A percentile compares a stretch with the other conserved stretches of the same genome.
Evolutionary conservation across 2,113 vertebrate genomes (phyloP).

Genomic region (Anhinga rufa): DNA sequence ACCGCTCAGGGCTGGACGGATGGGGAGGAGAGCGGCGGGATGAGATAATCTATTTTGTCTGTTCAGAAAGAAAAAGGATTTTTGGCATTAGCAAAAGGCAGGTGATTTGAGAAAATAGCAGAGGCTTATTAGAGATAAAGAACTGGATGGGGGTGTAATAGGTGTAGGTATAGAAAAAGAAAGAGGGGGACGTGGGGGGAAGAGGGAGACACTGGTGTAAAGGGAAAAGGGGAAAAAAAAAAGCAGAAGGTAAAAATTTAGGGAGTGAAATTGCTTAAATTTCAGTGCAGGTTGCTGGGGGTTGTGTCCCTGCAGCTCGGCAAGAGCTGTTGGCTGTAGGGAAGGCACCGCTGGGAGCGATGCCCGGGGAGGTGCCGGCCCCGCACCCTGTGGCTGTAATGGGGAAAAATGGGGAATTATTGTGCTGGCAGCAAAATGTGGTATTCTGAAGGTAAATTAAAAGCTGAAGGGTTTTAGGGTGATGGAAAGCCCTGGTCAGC

Average conservation of each 20-base stretch:
- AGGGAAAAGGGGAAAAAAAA: not conserved
- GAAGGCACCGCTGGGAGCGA: not conserved
- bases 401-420: not conserved
- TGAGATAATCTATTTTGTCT: conserved; percentile 48
- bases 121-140: conserved; percentile 1
- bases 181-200: not conserved
- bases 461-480: not conserved
- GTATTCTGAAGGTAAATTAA: not conserved
- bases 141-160: not conserved
- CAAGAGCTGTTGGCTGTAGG: not conserved
- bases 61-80: conserved; percentile 10
- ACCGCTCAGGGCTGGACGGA: not conserved
- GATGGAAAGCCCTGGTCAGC: not conserved
- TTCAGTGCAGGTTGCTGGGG: not conserved
- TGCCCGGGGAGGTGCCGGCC: not conserved
- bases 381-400: not conserved
- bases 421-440: not conserved
- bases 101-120: conserved; percentile 57
- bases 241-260: not conserved
- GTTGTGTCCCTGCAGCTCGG: not conserved
- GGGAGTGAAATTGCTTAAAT: not conserved
- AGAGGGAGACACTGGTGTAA: not conserved
- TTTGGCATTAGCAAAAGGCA: conserved; percentile 24
- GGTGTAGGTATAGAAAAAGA: not conserved
- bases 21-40: not conserved